Percentiles rank a stretch among this genome's conserved stretches.
These are phyloP conservation scores for Emydura subglobosa DNA, from an alignment of 2,113 vertebrate species.

Conservation along the genomic window DNA sequence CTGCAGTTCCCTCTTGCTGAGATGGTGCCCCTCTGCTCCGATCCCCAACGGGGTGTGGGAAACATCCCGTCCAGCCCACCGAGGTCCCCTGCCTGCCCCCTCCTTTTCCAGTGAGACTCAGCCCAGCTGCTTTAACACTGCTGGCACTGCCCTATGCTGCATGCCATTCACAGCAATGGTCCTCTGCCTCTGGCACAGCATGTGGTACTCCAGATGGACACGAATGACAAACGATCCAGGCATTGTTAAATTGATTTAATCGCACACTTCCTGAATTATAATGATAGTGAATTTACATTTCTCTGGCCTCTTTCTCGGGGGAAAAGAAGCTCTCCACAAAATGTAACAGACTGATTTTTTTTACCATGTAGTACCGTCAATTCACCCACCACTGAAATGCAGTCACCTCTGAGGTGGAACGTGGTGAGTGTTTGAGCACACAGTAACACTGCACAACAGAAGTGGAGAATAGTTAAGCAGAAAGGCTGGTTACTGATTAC, in stretches of 20 bases:
- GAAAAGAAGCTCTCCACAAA: background rate
- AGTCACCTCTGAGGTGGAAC: background rate
- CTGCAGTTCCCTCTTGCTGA: background rate
- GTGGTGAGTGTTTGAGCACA: background rate
- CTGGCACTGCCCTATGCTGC: background rate
- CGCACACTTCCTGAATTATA: background rate
- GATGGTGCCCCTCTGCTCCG: background rate
- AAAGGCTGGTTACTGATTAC: background rate
- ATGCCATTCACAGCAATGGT: background rate
- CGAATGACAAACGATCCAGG: background rate
- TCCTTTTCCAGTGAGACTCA: background rate
- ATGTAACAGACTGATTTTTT: background rate
- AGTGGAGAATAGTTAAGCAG: background rate
- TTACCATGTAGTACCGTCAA: background rate
- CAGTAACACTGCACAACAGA: background rate
- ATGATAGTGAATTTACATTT: background rate
- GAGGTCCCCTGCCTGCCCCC: background rate
- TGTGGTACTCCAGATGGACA: fast-evolving
- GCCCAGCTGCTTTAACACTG: background rate
- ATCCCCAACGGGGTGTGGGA: background rate
- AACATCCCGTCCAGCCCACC: background rate
- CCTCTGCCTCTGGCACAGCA: background rate
- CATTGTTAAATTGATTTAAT: background rate
- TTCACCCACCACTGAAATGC: background rate
- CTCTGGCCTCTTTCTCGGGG: background rate